Conservation (phyloP, 2,797 vertebrate species). For the Percopsis omiscomaycus region DNA sequence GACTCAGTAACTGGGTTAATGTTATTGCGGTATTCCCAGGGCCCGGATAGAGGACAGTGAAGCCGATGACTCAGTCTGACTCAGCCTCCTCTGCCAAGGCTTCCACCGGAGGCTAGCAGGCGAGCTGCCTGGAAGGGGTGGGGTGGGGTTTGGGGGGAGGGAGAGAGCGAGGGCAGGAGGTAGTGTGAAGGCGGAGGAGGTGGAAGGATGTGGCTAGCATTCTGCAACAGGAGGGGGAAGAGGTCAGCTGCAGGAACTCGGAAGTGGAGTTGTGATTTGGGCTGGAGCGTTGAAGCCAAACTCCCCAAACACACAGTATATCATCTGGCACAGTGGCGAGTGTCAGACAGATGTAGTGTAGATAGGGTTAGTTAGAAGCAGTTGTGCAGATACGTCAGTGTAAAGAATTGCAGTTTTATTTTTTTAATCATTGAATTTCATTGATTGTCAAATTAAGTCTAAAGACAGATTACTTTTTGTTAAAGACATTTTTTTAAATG, state of each 20-base stretch:
- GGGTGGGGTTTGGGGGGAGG: slow-evolving; percentile 8
- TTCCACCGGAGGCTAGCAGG: slow-evolving; percentile 71
- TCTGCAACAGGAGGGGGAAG: slow-evolving; percentile 66
- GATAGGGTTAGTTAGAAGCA: slow-evolving; percentile 39
- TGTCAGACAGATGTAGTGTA: slow-evolving; percentile 18
- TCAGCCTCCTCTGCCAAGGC: slow-evolving; percentile 70
- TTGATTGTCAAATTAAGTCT: no score
- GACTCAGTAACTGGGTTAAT: slow-evolving; percentile 28
- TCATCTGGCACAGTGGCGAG: slow-evolving; percentile 11
- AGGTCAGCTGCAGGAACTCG: slow-evolving; percentile 77
- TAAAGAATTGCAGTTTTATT: background rate
- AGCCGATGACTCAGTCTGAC: slow-evolving; percentile 71
- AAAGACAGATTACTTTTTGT: no score
- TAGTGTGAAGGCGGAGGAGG: slow-evolving; percentile 14
- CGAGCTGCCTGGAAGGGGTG: slow-evolving; percentile 15
- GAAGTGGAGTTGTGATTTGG: slow-evolving; percentile 61
- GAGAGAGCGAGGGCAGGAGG: slow-evolving; percentile 17
- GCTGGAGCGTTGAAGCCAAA: slow-evolving; percentile 52
- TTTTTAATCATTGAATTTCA: no score
- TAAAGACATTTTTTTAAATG: no score
- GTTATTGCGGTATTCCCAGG: slow-evolving; percentile 44
- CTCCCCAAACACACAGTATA: slow-evolving; percentile 40
- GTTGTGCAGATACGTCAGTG: slow-evolving; percentile 4
- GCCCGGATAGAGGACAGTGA: slow-evolving; percentile 52
- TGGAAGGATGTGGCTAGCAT: slow-evolving; percentile 72